phyloP scores from a whole-genome alignment of 2,888 invertebrate genomes.

The Spodoptera picta region DNA sequence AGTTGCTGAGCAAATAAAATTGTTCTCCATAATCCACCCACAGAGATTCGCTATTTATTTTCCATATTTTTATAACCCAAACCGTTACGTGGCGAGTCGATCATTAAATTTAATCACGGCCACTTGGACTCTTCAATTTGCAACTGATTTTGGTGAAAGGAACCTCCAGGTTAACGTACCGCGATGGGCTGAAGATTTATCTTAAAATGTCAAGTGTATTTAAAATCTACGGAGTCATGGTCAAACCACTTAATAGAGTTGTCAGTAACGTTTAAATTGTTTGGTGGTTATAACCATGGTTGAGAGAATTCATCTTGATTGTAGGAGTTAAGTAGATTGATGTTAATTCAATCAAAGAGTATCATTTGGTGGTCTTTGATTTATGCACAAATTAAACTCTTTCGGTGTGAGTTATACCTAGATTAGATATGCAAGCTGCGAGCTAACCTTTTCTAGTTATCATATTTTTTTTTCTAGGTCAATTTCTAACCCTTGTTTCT shows the following conservation, averaged over 20 bases:
- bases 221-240: conserved; percentile 57
- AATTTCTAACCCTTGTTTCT: no score
- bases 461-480: no score
- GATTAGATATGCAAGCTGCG: no score
- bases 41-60: conserved; percentile 38
- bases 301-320: conserved; percentile 14
- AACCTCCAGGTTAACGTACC: conserved; percentile 62
- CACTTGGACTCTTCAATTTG: conserved; percentile 59
- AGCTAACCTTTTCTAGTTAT: no score
- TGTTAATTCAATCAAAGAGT: neutral
- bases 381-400: no score
- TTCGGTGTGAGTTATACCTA: no score
- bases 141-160: conserved; percentile 72
- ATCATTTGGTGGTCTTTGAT: no score
- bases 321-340: conserved; percentile 20
- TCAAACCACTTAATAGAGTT: conserved; percentile 36
- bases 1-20: conserved; percentile 24
- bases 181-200: conserved; percentile 53
- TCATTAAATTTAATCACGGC: conserved; percentile 67
- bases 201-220: conserved; percentile 65
- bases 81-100: conserved; percentile 53
- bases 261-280: conserved; percentile 26
- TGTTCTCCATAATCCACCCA: conserved; percentile 27
- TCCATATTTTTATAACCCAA: conserved; percentile 40
- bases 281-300: conserved; percentile 35